Evolutionary conservation across 2,888 invertebrate species (phyloP), one percentile per base, ranked within the genome.

Genomic region (Furcula furcula): DNA sequence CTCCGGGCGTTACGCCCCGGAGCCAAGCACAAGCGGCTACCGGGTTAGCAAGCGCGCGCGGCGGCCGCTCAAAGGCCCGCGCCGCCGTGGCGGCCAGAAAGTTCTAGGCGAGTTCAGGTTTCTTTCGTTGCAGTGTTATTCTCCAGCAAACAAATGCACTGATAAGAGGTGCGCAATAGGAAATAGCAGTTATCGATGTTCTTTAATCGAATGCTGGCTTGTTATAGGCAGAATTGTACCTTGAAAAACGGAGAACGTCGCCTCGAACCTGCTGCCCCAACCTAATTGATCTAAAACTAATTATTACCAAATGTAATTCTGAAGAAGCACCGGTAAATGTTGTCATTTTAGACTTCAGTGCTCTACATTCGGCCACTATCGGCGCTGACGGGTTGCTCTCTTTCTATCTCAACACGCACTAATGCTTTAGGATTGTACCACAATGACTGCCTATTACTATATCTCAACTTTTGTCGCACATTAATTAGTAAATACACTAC

Each of bases 21-120:
- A 84, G 86, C 84, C 87, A 86, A 86, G 87, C 87, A 64, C 67
- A 86, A 87, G 87, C 86, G 84, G 85, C 87, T 86, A 79, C 83
- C 85, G 85, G 87, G 85, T 87, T 88, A 87, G 79, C 75, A 84
- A 85, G 86, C 87, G 57, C 53, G 73, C 76, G 76, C 77, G 63
- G 60, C 50, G 72, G 65, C 79, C 74, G 80, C 60, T 68, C 69
- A 55, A 35, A 69, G 78, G 78, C 70, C 68, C 67, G 74, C 76
- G 75, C 65, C 36, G n/a, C 33, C 28, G 39, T 40, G 43, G 40
- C 40, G 34, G 35, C 41, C 65, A 64, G 61, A 69, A 71, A 56
- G 56, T 70, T 61, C 48, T 55, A 28, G 28, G 28, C 28, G 10
- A 18, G 10, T 53, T 59, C 55, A 61, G 51, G 55, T 64, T 44